Conservation (phyloP, 2,113 vertebrate species). For the Coturnix japonica region DNA sequence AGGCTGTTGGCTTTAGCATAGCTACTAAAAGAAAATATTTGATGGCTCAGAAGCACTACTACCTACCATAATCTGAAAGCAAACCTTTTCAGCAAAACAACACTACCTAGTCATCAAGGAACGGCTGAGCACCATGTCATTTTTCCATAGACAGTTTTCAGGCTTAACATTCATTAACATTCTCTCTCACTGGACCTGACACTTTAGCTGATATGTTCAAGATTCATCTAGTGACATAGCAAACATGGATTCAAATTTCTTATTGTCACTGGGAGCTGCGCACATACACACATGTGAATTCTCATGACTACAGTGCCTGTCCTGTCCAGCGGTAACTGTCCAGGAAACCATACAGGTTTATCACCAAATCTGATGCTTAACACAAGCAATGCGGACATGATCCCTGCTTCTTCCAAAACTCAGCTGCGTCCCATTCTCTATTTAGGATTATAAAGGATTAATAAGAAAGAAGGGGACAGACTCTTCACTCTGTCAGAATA, state of each 20-base stretch:
- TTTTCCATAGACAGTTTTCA: not conserved
- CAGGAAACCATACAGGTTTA: not conserved
- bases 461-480: too few relatives aligned
- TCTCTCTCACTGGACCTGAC: not conserved
- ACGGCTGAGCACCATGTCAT: not conserved
- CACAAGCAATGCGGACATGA: not conserved
- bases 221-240: not conserved
- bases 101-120: not conserved
- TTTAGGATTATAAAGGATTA: not conserved
- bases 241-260: not conserved
- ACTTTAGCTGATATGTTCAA: not conserved
- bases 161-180: not conserved
- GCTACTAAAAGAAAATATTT: not conserved
- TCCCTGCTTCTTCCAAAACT: not conserved
- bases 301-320: fast-evolving
- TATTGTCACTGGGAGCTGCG: not conserved
- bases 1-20: not conserved
- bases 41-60: not conserved
- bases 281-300: not conserved
- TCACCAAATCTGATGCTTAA: not conserved
- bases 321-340: not conserved
- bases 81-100: not conserved
- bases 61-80: not conserved
- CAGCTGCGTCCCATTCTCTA: not conserved
- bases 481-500: too few relatives aligned